A percentile compares a stretch with the other conserved stretches of the same genome.
phyloP scores from a whole-genome alignment of 2,888 invertebrate species.

The Aleiodes leptofemur region DNA sequence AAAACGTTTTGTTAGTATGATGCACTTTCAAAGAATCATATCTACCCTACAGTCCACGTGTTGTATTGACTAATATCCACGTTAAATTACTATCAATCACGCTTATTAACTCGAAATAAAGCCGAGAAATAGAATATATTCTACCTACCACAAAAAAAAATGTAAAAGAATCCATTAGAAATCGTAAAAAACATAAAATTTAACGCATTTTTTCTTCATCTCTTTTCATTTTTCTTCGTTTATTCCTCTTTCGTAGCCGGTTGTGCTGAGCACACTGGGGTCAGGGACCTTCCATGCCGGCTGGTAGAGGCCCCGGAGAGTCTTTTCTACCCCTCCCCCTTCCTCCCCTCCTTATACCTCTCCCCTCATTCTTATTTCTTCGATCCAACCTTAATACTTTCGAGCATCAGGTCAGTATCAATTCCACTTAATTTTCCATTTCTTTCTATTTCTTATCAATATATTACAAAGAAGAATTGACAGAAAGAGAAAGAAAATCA shows the following conservation, averaged over 20 bases:
- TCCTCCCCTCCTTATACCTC: slow-evolving; percentile 51
- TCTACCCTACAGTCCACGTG: slow-evolving; percentile 50
- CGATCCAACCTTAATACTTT: slow-evolving; percentile 52
- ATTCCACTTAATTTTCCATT: slow-evolving; percentile 1
- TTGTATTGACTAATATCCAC: neutral
- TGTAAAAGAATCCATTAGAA: too few relatives aligned
- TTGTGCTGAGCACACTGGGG: slow-evolving; percentile 65
- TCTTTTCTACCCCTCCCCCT: slow-evolving; percentile 8
- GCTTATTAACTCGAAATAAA: too few relatives aligned
- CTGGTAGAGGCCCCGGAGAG: slow-evolving; percentile 64
- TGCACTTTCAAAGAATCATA: slow-evolving; percentile 62
- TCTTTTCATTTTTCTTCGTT: slow-evolving; percentile 26
- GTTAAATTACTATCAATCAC: too few relatives aligned
- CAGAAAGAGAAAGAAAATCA: neutral
- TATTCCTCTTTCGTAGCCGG: slow-evolving; percentile 38
- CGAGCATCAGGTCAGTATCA: slow-evolving; percentile 30
- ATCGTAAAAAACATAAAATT: neutral
- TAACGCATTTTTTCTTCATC: slow-evolving; percentile 47
- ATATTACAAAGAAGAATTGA: too few relatives aligned
- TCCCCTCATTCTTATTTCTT: slow-evolving; percentile 49
- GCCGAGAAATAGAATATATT: too few relatives aligned
- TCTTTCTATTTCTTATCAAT: neutral
- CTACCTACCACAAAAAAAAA: too few relatives aligned
- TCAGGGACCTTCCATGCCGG: slow-evolving; percentile 73
- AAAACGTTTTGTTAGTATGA: slow-evolving; percentile 44